These are phyloP conservation scores for Drosophila serrata DNA, from an alignment of 1,140 invertebrate species.

Conservation along the genomic window DNA sequence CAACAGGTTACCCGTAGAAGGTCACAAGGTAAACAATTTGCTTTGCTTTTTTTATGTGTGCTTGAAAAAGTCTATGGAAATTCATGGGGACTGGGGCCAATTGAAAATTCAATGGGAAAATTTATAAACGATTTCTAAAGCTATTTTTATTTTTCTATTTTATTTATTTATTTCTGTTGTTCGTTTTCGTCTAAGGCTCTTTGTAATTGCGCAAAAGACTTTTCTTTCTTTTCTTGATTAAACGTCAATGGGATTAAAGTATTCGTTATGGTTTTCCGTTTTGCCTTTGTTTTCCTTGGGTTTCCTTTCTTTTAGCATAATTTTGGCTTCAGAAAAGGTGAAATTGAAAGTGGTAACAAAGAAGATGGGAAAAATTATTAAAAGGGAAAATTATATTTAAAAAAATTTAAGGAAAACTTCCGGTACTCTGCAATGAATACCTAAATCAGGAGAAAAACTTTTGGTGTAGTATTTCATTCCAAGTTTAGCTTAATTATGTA, in stretches of 20 bases:
- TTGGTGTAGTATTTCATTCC: background rate
- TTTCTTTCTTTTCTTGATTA: slow-evolving; percentile 59
- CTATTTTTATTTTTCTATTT: slow-evolving; percentile 31
- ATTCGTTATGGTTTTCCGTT: slow-evolving; percentile 47
- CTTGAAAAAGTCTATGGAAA: slow-evolving; percentile 33
- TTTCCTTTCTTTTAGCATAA: slow-evolving; percentile 33
- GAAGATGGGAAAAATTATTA: slow-evolving; percentile 19
- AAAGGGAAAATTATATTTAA: background rate
- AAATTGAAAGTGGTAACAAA: slow-evolving; percentile 23
- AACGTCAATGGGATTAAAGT: slow-evolving; percentile 81
- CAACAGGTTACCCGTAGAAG: slow-evolving; percentile 34
- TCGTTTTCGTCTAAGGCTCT: background rate
- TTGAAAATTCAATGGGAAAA: slow-evolving; percentile 72
- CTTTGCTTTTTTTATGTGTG: slow-evolving; percentile 39
- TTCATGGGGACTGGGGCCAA: slow-evolving; percentile 54
- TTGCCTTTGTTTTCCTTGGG: background rate
- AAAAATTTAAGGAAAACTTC: background rate
- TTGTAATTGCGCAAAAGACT: slow-evolving; percentile 29
- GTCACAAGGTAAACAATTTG: slow-evolving; percentile 51
- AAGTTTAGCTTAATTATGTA: slow-evolving; percentile 3
- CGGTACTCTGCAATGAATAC: slow-evolving; percentile 5
- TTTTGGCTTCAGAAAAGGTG: slow-evolving; percentile 40
- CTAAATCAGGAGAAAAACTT: background rate
- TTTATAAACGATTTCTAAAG: slow-evolving; percentile 61
- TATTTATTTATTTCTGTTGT: background rate